Conservation (phyloP, 1,140 invertebrate species). For the Nautilus pompilius region DNA sequence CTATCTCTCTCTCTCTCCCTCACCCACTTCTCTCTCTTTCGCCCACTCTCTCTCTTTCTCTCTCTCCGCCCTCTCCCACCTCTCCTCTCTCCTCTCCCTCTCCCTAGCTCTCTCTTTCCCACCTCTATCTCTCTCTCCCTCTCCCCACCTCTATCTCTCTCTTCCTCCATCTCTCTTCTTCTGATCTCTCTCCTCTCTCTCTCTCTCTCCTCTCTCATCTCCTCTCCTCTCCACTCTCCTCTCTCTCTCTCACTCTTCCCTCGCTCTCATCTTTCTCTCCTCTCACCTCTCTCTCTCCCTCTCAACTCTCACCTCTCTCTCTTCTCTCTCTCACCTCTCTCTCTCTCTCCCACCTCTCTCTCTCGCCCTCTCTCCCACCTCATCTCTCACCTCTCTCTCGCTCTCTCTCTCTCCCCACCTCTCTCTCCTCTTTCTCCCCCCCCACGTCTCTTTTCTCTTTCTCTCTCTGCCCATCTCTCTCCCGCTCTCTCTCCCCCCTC, state of each 20-base stretch:
- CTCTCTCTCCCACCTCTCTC: too few relatives aligned
- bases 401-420: too few relatives aligned
- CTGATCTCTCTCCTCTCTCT: neutral
- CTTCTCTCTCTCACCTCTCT: neutral
- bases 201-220: neutral
- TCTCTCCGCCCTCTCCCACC: neutral
- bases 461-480: too few relatives aligned
- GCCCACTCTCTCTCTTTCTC: neutral
- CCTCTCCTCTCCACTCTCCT: neutral
- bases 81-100: neutral
- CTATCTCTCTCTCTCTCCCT: neutral
- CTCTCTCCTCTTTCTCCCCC: too few relatives aligned
- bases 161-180: neutral
- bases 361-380: too few relatives aligned
- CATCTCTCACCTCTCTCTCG: too few relatives aligned
- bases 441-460: too few relatives aligned
- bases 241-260: neutral
- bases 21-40: neutral
- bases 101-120: neutral
- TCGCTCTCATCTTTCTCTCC: neutral
- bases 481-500: too few relatives aligned
- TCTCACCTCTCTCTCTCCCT: neutral
- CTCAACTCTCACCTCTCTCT: neutral
- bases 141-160: neutral
- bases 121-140: neutral